Conservation (phyloP, 2,888 invertebrate genomes). For the Diachrysia chrysitis region DNA sequence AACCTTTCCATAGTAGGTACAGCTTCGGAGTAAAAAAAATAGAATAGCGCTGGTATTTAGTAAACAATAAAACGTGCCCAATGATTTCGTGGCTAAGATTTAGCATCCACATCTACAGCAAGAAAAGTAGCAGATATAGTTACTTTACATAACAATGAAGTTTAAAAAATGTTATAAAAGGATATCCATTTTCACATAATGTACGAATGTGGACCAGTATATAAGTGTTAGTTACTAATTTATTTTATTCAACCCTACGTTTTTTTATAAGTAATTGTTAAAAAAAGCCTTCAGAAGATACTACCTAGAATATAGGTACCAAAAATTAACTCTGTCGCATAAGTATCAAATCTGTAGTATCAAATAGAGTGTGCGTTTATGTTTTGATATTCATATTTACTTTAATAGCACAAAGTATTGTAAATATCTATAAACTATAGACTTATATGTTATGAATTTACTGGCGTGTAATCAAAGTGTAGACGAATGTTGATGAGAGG, state of each 20-base stretch:
- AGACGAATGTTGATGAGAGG: neutral
- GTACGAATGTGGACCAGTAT: no score
- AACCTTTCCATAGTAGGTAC: no score
- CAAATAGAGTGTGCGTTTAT: no score
- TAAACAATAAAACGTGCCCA: constrained; percentile 4
- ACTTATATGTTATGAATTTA: neutral
- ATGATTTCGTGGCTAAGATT: constrained; percentile 1
- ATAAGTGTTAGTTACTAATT: no score
- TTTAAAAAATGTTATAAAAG: no score
- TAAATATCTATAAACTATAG: neutral
- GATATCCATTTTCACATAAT: no score
- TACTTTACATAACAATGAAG: neutral
- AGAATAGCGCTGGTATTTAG: neutral
- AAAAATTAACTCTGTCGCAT: no score
- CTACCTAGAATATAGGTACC: no score
- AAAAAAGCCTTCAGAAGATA: no score
- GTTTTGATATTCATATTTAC: neutral
- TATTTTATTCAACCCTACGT: no score
- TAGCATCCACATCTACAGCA: neutral
- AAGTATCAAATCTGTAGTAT: no score
- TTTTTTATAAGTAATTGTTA: no score
- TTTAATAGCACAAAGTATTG: neutral
- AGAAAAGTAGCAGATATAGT: neutral
- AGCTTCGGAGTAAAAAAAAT: neutral
- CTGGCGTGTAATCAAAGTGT: neutral